These are phyloP conservation scores for Trachelus tabidus DNA, from an alignment of 2,888 invertebrate genomes.

Conservation along the genomic window DNA sequence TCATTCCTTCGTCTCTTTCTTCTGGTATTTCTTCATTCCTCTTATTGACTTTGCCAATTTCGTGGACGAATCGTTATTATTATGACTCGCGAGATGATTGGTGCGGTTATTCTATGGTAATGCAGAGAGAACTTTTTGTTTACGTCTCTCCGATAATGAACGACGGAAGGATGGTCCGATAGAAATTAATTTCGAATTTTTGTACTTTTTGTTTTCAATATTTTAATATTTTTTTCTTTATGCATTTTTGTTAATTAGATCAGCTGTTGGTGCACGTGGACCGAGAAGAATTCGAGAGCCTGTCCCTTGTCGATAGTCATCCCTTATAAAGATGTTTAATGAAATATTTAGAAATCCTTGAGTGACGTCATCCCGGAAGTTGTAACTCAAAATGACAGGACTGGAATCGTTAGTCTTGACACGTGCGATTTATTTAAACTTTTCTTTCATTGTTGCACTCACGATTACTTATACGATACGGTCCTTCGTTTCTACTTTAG, in stretches of 20 bases:
- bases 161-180: neutral
- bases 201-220: neutral
- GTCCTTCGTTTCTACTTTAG: neutral
- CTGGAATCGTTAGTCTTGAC: constrained; percentile 24
- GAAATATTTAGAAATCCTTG: neutral
- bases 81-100: constrained; percentile 15
- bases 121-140: constrained; percentile 14
- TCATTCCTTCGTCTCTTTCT: neutral
- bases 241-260: neutral
- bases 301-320: neutral
- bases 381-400: neutral
- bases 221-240: neutral
- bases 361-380: neutral
- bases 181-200: neutral
- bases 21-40: neutral
- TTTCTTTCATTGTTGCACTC: constrained; percentile 45
- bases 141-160: neutral
- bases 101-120: constrained; percentile 20
- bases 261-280: neutral
- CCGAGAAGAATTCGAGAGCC: neutral
- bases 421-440: constrained; percentile 47
- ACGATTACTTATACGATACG: constrained; percentile 32
- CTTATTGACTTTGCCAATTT: constrained; percentile 2
- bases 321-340: neutral
- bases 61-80: constrained; percentile 18